A percentile compares a stretch with the other conserved stretches of the same genome.
These are phyloP conservation scores for Lycocerus yunnanus DNA, from an alignment of 2,888 invertebrate species.

Conservation along the genomic window DNA sequence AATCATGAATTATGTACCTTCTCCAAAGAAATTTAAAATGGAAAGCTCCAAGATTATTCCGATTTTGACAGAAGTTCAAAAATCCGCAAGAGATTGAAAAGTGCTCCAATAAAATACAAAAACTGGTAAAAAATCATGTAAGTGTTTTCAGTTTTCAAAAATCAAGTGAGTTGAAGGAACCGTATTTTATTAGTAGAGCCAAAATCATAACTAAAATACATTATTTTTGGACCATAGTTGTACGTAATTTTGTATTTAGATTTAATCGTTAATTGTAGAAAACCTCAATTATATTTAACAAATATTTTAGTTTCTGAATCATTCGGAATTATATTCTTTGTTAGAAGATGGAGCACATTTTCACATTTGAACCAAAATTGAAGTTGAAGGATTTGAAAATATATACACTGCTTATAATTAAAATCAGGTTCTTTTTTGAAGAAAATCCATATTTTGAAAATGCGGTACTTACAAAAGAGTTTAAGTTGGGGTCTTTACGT, in stretches of 20 bases:
- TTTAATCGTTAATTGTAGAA: slow-evolving; percentile 19
- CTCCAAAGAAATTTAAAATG: slow-evolving; percentile 34
- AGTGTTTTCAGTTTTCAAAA: too few species aligned
- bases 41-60: slow-evolving; percentile 72
- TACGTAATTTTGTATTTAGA: slow-evolving; percentile 57
- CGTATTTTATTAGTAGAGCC: slow-evolving; percentile 76
- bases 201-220: slow-evolving; percentile 77
- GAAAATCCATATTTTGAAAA: slow-evolving; percentile 85
- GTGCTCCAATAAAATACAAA: slow-evolving; percentile 82
- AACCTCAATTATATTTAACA: slow-evolving; percentile 44
- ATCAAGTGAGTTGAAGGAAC: slow-evolving; percentile 78
- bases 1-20: slow-evolving; percentile 7
- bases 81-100: slow-evolving; percentile 77
- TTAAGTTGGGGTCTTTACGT: slow-evolving; percentile 68
- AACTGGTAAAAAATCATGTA: slow-evolving; percentile 76
- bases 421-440: slow-evolving; percentile 76
- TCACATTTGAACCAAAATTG: slow-evolving; percentile 70
- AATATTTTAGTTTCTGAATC: slow-evolving; percentile 74
- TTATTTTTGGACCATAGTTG: slow-evolving; percentile 84
- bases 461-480: slow-evolving; percentile 78
- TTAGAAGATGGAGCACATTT: slow-evolving; percentile 83
- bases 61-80: slow-evolving; percentile 64
- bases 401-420: slow-evolving; percentile 85
- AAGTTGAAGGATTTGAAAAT: slow-evolving; percentile 86
- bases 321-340: slow-evolving; percentile 81